phyloP scores from a whole-genome alignment of 2,797 vertebrate genomes.

The Atherinosoma microstoma region DNA sequence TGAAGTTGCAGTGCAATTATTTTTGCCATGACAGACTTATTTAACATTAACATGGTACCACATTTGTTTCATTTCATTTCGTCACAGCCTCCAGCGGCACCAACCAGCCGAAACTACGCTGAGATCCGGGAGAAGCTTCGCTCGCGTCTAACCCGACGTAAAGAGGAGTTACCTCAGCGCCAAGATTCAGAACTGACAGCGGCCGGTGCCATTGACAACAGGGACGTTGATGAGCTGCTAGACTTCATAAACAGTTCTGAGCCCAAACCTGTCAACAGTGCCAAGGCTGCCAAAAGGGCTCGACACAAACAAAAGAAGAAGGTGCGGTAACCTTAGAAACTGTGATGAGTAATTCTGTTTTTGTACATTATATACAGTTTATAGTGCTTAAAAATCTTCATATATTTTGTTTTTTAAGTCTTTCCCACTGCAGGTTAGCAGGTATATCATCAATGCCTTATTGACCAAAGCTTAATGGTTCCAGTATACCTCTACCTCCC shows the following conservation, averaged over 20 bases:
- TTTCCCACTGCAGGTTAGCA: too few relatives aligned
- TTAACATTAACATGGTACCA: background rate
- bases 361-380: background rate
- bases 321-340: constrained; percentile 66
- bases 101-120: constrained; percentile 97
- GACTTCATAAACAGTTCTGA: constrained; percentile 98
- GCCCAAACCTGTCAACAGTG: constrained; percentile 95
- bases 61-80: constrained; percentile 1
- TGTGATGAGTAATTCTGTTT: background rate
- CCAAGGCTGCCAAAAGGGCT: constrained; percentile 97
- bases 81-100: constrained; percentile 93
- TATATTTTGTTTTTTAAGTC: too few relatives aligned
- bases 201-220: constrained; percentile 87
- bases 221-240: constrained; percentile 95
- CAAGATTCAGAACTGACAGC: constrained; percentile 90
- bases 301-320: constrained; percentile 99
- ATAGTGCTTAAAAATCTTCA: background rate
- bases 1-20: background rate
- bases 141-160: constrained; percentile 93
- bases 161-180: constrained; percentile 94
- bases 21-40: background rate
- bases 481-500: too few relatives aligned
- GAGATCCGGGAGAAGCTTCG: constrained; percentile 98
- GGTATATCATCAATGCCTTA: too few relatives aligned
- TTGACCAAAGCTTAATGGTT: too few relatives aligned